Base-by-base conservation (phyloP, 1,140 invertebrate species). In the Lasioglossum baleicum region DNA sequence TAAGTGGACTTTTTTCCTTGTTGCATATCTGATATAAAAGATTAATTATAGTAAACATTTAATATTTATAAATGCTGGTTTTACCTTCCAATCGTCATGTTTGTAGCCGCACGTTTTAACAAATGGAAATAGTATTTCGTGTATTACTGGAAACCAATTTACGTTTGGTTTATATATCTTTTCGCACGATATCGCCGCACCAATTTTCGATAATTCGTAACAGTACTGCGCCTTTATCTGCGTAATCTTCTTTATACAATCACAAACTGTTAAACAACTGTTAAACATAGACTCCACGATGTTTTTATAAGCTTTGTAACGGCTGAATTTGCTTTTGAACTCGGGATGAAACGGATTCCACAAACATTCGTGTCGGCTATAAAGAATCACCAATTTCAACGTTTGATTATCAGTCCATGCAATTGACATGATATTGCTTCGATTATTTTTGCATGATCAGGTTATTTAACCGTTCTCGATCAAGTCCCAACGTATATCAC, bases 341-440 rank as follows among this genome's bases (percentile, higher is more conserved):
- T 88, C 56, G 35, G 73, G 68, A 72, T 88, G 42, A 48, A 82
- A 84, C 8, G 87, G 83, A 75, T 91, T 91, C 87, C 89, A 90
- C 13, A 92, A 80, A 69, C 90, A 92, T 7, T 89, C 84, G 63
- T 91, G 69, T 73, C 88, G 83, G 80, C 86, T 86, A 51, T 91
- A 92, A 63, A 90, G 83, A 2, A 63, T 80, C 26, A 92, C 73
- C 75, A 92, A 91, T 61, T 71, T 85, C 10, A 87, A 75, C 0
- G 87, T 89, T n/a, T 82, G 56, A 42, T 80, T 75, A 26, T 90
- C 85, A 26, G 87, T 87, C 90, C 90, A 90, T 67, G 65, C 66
- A 81, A 84, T 72, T 83, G 82, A 42, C 88, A 90, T 89, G 81
- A 72, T 85, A 85, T 8, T 71, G 53, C 15, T 74, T 72, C 42